Conservation (phyloP, 37 sponge, comb jelly and placozoan species). For the Tethya wilhelma region DNA sequence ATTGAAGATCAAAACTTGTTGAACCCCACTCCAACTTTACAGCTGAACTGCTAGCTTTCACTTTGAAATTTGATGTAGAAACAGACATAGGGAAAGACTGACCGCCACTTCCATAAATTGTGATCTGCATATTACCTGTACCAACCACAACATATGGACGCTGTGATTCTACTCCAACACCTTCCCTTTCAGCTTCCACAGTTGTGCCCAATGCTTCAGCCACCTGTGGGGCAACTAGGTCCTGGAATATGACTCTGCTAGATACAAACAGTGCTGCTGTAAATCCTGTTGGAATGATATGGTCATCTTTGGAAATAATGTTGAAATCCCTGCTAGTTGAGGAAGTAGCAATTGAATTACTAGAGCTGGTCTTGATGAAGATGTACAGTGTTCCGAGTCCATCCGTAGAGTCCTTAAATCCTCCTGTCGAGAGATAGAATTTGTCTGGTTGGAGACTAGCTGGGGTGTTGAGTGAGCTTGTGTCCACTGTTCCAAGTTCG, state of each 20-base stretch:
- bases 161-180: not conserved
- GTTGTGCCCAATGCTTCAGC: not conserved
- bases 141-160: not conserved
- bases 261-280: not conserved
- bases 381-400: not conserved
- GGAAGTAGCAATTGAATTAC: not conserved
- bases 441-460: not conserved
- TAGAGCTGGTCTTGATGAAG: not conserved
- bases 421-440: not conserved
- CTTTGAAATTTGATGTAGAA: not conserved
- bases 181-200: not conserved
- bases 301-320: not conserved
- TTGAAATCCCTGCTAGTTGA: not conserved
- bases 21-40: not conserved
- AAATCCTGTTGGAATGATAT: not conserved
- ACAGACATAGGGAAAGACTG: not conserved
- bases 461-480: not conserved
- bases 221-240: not conserved
- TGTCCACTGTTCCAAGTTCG: not conserved
- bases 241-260: not conserved
- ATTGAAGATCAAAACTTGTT: not conserved
- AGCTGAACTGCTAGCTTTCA: not conserved
- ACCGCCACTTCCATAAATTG: not conserved
- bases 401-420: not conserved
- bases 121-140: not conserved